Evolutionary conservation across 2,113 vertebrate species (phyloP).

Genomic region (Synchiropus splendidus): DNA sequence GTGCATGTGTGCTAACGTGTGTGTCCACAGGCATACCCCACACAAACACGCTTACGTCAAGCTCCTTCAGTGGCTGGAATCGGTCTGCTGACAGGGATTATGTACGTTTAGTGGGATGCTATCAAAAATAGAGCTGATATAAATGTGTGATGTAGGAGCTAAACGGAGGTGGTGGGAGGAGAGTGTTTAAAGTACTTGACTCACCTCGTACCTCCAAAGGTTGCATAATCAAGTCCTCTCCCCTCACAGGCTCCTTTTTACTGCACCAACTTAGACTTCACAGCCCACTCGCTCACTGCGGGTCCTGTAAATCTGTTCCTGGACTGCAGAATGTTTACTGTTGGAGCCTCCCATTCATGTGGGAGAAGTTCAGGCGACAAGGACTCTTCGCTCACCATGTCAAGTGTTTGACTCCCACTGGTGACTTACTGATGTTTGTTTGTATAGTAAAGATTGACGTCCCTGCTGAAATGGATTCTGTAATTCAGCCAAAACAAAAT

Average conservation of each 20-base stretch:
- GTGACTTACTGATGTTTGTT: background rate
- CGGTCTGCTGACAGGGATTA: conserved; percentile 31
- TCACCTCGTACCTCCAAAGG: conserved; percentile 54
- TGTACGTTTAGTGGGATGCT: conserved; percentile 42
- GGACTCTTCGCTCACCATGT: conserved; percentile 13
- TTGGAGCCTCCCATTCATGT: conserved; percentile 47
- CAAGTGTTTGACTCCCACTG: conserved; percentile 2
- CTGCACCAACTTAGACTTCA: conserved; percentile 33
- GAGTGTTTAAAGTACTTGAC: conserved; percentile 51
- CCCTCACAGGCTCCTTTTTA: conserved; percentile 26
- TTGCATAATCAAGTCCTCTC: conserved; percentile 56
- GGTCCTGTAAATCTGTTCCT: conserved; percentile 43
- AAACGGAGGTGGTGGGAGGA: conserved; percentile 42
- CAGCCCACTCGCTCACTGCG: conserved; percentile 44
- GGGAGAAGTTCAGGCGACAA: conserved; percentile 47
- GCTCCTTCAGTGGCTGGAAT: too few species aligned
- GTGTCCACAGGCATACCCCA: background rate
- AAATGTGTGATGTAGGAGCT: conserved; percentile 45
- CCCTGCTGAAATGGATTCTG: background rate
- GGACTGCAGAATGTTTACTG: conserved; percentile 29
- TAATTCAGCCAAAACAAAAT: too few species aligned
- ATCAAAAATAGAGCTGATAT: conserved; percentile 48
- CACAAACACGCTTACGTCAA: background rate
- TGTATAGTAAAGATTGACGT: background rate
- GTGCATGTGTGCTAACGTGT: too few species aligned